These are phyloP conservation scores for Falco rusticolus DNA, from an alignment of 2,797 vertebrate genomes.

Conservation along the genomic window DNA sequence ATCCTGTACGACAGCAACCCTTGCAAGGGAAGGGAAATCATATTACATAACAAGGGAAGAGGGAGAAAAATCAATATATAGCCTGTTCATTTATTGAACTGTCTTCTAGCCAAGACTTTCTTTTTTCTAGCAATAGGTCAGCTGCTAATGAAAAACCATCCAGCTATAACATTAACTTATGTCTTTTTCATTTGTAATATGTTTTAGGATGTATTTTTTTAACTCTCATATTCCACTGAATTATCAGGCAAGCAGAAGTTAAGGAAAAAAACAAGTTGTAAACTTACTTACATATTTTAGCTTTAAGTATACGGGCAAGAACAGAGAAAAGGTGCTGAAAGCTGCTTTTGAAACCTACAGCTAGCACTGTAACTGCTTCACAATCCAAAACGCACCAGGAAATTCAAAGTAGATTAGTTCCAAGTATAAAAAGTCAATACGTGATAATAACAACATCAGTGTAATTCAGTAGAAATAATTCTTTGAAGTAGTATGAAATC, in stretches of 20 bases:
- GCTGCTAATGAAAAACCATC: constrained; percentile 1
- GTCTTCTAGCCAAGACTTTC: constrained; percentile 57
- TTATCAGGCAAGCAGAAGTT: neutral
- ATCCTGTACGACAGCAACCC: constrained; percentile 15
- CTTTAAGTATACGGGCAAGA: neutral
- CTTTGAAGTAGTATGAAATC: neutral
- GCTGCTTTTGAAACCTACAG: neutral
- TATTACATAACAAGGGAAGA: constrained; percentile 67
- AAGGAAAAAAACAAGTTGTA: neutral
- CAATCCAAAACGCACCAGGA: neutral
- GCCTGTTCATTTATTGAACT: constrained; percentile 73
- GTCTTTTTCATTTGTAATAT: neutral
- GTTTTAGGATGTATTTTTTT: neutral
- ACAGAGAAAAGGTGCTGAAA: neutral
- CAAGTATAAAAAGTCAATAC: neutral
- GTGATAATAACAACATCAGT: neutral
- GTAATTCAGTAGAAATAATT: neutral
- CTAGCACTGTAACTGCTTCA: neutral
- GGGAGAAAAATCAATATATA: constrained; percentile 71
- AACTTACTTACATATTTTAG: neutral
- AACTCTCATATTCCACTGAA: neutral
- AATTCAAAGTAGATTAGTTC: neutral
- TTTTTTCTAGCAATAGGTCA: constrained; percentile 13
- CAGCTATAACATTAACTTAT: neutral
- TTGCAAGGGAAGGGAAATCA: constrained; percentile 66